Percentiles rank a stretch among this genome's conserved stretches.
Evolutionary conservation across 2,797 vertebrate genomes (phyloP).

Genomic region (Gymnothorax reevesii): DNA sequence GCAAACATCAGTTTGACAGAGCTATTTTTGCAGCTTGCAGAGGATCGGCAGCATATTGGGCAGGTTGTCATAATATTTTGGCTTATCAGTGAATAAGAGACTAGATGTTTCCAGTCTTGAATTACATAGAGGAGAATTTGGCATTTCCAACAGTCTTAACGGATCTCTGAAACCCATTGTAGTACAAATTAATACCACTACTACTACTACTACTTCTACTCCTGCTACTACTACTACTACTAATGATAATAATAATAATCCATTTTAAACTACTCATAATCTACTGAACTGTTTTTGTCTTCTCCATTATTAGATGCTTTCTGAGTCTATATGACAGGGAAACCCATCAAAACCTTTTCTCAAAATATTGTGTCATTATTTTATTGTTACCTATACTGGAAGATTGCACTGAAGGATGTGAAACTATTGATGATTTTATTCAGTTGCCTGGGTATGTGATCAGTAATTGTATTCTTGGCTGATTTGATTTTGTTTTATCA

Average conservation of each 20-base stretch:
- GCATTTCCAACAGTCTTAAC: not conserved
- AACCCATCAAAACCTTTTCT: not conserved
- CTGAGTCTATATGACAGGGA: not conserved
- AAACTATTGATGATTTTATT: not conserved
- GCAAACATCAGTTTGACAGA: too few relatives aligned
- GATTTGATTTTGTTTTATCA: conserved; percentile 11
- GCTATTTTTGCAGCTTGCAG: too few relatives aligned
- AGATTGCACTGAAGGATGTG: too few relatives aligned
- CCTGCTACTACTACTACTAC: too few relatives aligned
- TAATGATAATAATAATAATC: not conserved
- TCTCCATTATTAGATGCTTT: not conserved
- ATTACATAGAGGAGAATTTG: not conserved
- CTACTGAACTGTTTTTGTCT: not conserved
- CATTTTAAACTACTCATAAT: not conserved
- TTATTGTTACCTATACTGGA: not conserved
- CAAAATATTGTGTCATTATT: not conserved
- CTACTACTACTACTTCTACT: too few relatives aligned
- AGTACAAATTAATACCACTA: not conserved
- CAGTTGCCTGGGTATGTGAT: conserved; percentile 1
- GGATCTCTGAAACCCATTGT: not conserved
- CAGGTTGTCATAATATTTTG: too few relatives aligned
- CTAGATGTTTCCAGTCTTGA: not conserved
- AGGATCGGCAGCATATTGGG: too few relatives aligned
- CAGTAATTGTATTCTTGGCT: conserved; percentile 9
- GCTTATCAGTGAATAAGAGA: not conserved